phyloP scores from a whole-genome alignment of 2,888 invertebrate genomes.

The Ichneumon xanthorius region DNA sequence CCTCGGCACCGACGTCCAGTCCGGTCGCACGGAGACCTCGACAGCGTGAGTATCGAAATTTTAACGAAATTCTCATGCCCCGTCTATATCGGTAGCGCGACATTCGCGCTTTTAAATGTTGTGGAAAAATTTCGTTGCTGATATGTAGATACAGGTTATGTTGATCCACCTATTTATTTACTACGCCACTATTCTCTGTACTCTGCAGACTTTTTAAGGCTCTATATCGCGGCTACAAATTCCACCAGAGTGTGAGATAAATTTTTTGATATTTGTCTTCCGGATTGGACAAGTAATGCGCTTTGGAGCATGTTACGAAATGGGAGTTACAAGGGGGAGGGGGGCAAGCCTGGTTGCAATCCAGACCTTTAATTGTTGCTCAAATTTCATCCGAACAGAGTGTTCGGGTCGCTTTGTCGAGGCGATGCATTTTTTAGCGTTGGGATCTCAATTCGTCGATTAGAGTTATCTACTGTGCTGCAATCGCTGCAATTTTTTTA shows the following conservation, averaged over 20 bases:
- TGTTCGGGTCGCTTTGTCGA: not conserved
- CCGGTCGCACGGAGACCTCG: constrained; percentile 86
- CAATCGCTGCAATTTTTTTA: not conserved
- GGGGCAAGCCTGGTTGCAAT: not conserved
- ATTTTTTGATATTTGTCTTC: not conserved
- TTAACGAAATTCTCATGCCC: not conserved
- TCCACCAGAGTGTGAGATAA: not conserved
- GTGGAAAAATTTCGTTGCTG: not conserved
- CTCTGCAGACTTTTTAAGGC: not conserved
- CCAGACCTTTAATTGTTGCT: not conserved
- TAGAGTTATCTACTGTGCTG: not conserved
- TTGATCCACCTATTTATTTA: constrained; percentile 69
- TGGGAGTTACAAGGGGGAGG: not conserved
- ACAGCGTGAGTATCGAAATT: constrained; percentile 86
- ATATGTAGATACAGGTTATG: constrained; percentile 72
- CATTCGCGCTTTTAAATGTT: not conserved
- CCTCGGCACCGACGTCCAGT: constrained; percentile 82
- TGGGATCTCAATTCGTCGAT: not conserved
- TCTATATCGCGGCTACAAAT: not conserved
- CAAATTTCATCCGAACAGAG: not conserved
- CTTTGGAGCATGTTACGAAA: constrained; percentile 3
- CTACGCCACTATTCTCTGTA: constrained; percentile 15
- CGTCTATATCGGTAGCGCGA: not conserved
- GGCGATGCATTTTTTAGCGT: not conserved
- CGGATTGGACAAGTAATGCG: not conserved